Evolutionary conservation across 2,797 vertebrate species (phyloP), one percentile per base, ranked within the genome.

Genomic region (Premnoplex brunnescens): DNA sequence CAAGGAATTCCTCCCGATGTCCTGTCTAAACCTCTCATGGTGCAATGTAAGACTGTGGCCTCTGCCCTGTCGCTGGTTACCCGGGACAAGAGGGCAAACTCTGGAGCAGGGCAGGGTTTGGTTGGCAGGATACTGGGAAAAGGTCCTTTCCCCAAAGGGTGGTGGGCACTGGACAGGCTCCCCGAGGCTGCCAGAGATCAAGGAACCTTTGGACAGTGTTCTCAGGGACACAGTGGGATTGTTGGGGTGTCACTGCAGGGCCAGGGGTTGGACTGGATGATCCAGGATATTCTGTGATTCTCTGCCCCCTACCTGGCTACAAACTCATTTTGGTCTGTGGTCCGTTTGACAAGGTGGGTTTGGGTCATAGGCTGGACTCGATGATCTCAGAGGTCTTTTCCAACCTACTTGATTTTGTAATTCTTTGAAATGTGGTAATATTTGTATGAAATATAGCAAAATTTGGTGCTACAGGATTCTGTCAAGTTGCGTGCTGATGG

Each of bases 401-500:
- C 66, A 14, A 4, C 21, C 12, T 7, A 39, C 27, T 7, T 30
- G 24, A 17, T 16, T 16, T 10, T 44, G 37, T 26, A 7, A 32
- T 58, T 77, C 30, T 11, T 3, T 12, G 1, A 44, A 8, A 24
- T 8, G 30, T 7, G 22, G 9, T 21, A 14, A 83, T 44, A 44
- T 20, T 20, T 44, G 19, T 44, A 21, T 21, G 9, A 20, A 44
- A 44, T 52, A 9, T 0, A 12, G 36, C 15, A 8, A 9, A 9
- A 11, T 6, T 3, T 2, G 36, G 26, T 55, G 51, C 36, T 5
- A 10, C 0, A 1, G n/a, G 30, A 14, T 52, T 46, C 46, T 41
- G 10, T 8, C 0, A 0, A 23, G 18, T 1, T 20, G 30, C 5
- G 2, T 13, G 19, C 49, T 84, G 10, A 27, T 2, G 6, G 51